phyloP scores from a whole-genome alignment of 2,113 vertebrate genomes.

The Excalfactoria chinensis region DNA sequence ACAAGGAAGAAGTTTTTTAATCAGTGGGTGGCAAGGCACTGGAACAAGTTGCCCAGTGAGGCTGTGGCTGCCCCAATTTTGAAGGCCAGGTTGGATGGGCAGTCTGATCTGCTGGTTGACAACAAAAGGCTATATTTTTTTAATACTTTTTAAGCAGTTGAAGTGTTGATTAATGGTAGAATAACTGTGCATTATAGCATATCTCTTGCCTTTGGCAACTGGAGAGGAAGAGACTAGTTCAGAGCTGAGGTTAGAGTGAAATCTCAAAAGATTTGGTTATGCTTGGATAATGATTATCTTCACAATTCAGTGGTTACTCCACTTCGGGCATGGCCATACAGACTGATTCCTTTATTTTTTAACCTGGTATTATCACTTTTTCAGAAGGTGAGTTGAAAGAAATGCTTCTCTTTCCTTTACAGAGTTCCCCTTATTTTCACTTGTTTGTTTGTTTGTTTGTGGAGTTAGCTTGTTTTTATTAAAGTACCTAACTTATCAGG shows the following conservation, averaged over 20 bases:
- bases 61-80: too few species aligned
- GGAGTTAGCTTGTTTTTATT: not conserved
- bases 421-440: not conserved
- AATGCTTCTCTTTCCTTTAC: not conserved
- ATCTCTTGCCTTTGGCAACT: not conserved
- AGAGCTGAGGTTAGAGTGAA: not conserved
- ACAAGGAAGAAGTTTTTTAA: too few species aligned
- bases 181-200: not conserved
- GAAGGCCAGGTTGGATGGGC: too few species aligned
- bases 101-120: not conserved
- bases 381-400: not conserved
- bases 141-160: not conserved
- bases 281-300: not conserved
- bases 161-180: not conserved
- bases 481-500: not conserved
- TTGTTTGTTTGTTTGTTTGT: not conserved
- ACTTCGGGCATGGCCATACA: not conserved
- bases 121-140: not conserved
- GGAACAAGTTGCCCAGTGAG: too few species aligned
- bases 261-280: not conserved
- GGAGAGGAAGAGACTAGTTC: not conserved
- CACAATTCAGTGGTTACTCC: accelerated
- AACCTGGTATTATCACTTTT: not conserved
- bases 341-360: not conserved
- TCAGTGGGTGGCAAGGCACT: too few species aligned